Evolutionary conservation across 2,888 invertebrate genomes (phyloP).

Genomic region (Oscheius myriophilus): DNA sequence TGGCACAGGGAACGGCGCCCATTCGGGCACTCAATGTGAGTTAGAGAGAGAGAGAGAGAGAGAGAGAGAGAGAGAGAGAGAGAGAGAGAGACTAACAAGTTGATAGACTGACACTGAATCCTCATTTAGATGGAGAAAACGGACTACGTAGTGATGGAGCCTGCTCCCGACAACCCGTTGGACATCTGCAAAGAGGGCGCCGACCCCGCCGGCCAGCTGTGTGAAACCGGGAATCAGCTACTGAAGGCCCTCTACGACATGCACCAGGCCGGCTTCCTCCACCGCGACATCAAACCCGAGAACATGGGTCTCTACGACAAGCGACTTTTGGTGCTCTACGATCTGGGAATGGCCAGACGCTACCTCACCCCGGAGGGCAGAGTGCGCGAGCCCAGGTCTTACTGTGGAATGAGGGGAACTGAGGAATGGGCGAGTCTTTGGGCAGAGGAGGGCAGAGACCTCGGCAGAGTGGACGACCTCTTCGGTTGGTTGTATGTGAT

Average conservation of each 20-base stretch:
- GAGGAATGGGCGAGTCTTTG: slow-evolving; percentile 7
- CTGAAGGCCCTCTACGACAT: slow-evolving; percentile 8
- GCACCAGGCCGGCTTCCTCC: slow-evolving; percentile 18
- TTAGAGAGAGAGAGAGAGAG: background rate
- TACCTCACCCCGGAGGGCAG: background rate
- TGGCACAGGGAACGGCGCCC: background rate
- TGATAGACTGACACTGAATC: too few relatives aligned
- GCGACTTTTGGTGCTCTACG: background rate
- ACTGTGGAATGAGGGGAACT: slow-evolving; percentile 3
- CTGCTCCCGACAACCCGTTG: background rate
- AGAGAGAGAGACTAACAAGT: too few relatives aligned
- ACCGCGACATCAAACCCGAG: slow-evolving; percentile 7
- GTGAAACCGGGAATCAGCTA: background rate
- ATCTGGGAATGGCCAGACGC: slow-evolving; percentile 1
- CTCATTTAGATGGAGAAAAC: background rate
- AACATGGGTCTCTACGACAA: slow-evolving; percentile 1
- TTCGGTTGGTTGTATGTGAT: slow-evolving; percentile 7
- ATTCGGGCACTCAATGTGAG: background rate
- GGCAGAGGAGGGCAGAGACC: slow-evolving; percentile 11
- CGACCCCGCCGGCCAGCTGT: too few relatives aligned
- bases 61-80: too few relatives aligned
- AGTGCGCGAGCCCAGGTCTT: background rate
- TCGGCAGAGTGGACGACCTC: background rate
- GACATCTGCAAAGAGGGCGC: too few relatives aligned
- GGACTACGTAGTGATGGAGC: slow-evolving; percentile 13